Base-by-base conservation (phyloP, 2,888 invertebrate genomes). In the Fissipunctia ypsillon region DNA sequence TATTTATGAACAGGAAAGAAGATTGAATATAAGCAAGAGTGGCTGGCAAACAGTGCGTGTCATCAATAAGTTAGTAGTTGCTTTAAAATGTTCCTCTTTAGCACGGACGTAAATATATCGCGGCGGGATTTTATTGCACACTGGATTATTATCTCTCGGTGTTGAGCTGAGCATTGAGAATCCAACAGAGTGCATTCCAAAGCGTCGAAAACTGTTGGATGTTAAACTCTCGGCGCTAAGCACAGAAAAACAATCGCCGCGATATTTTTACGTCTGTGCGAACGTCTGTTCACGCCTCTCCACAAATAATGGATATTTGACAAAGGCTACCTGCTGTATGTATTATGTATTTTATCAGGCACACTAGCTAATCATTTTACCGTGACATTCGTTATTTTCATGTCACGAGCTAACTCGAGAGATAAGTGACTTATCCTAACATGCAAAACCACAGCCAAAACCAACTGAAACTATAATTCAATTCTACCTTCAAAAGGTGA, bases 401-500 rank as follows among this genome's bases (percentile, higher is more conserved):
- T 16, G 3, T 43, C 25, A 35, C 35, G 7, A 19, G 28, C 35
- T n/a, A 52, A 28, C 14, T 31, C 10, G 3, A 22, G 25, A 19
- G 22, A 35, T 43, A 78, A 59, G 7, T 43, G 50, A 45, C n/a
- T 41, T 48, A 38, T 22, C 6, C 52, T 43, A 48, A 35, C 19
- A 38, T 22, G 28, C 52, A 43, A 78, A 50, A 35, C 50, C 52
- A 43, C 48, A 73, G 3, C 19, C 52, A 45, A 79, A 52, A 52
- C 22, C 7, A 41, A 25, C 57, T 59, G 41, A 60, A 80, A 80
- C 65, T 77, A 60, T 57, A 54, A 79, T 60, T 60, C 41, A 60
- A 59, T 74, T 16, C 38, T 45, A 80, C 59, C 65, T 65, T 65
- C 74, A 65, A 60, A 73, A 73, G 74, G 64, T 60, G 28, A 35